Evolutionary conservation across 1,140 invertebrate genomes (phyloP), one percentile per base, ranked within the genome.

Genomic region (Drepana arcuata): DNA sequence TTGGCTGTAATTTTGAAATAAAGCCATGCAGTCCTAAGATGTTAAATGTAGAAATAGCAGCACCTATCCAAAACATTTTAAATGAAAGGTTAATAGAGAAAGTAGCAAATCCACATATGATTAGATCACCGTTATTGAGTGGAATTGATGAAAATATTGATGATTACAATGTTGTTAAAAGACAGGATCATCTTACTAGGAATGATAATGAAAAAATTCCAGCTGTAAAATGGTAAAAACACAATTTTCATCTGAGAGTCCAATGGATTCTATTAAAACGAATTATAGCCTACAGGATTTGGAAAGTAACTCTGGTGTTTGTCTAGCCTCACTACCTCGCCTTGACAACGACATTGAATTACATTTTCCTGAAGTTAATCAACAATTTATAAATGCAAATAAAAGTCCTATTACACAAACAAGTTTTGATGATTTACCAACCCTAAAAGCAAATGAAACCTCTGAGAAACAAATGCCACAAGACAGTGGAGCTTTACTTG

Each of bases 1-100:
- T 84, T 27, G 71, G 80, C 11, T 84, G 80, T 53, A 85, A 85
- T 56, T 84, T 85, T 71, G 83, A 85, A 72, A 84, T 85, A 41
- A 82, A 77, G 45, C 83, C 80, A 15, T 84, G 77, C 45, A 84
- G 80, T 61, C 83, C 83, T 15, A 65, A 73, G 63, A 74, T 79
- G 66, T 49, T 82, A 40, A 79, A 77, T 67, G 75, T 71, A 27
- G 73, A 82, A 57, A 41, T 74, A 28, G 74, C 74, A 7, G 56
- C 78, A 33, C 73, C 78, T 28, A 57, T 69, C 10, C 63, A 72
- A 48, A 75, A 56, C 54, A 41, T 79, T 35, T 38, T 75, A 32
- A 48, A 41, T 48, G 78, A 79, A 48, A 70, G 74, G 54, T 38
- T 56, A 18, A 82, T 82, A 46, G 74, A 79, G 56, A 82, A 82